phyloP scores from a whole-genome alignment of 2,797 vertebrate genomes.

The Cryptoblepharus egeriae region DNA sequence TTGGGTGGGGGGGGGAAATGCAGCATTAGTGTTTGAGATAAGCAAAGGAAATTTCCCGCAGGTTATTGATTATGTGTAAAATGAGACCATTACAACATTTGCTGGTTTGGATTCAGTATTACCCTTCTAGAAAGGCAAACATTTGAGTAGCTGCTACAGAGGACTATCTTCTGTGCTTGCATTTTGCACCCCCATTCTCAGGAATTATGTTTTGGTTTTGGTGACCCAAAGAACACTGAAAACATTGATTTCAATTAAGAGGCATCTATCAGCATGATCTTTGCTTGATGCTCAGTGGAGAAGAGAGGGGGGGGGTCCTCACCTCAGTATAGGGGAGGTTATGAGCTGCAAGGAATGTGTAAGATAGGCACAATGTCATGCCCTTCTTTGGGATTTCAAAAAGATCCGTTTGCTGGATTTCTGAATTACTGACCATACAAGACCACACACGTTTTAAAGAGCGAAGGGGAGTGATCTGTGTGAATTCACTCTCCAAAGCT shows the following conservation, averaged over 20 bases:
- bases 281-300: background rate
- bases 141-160: background rate
- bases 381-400: too few species aligned
- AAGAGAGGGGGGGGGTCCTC: background rate
- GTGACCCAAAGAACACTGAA: background rate
- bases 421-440: too few species aligned
- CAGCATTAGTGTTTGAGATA: background rate
- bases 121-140: background rate
- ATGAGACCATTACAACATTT: background rate
- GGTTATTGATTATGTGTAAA: constrained; percentile 29
- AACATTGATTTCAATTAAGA: background rate
- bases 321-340: background rate
- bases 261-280: background rate
- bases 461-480: background rate
- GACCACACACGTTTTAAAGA: too few species aligned
- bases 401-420: background rate
- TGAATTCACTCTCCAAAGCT: too few species aligned
- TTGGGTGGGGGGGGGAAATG: constrained; percentile 50
- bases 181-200: background rate
- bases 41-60: constrained; percentile 8
- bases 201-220: background rate
- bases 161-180: rapidly evolving
- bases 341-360: too few species aligned
- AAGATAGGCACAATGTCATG: too few species aligned
- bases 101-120: background rate